Evolutionary conservation across 2,113 vertebrate genomes (phyloP), one percentile per base, ranked within the genome.

Genomic region (Scatophagus argus): DNA sequence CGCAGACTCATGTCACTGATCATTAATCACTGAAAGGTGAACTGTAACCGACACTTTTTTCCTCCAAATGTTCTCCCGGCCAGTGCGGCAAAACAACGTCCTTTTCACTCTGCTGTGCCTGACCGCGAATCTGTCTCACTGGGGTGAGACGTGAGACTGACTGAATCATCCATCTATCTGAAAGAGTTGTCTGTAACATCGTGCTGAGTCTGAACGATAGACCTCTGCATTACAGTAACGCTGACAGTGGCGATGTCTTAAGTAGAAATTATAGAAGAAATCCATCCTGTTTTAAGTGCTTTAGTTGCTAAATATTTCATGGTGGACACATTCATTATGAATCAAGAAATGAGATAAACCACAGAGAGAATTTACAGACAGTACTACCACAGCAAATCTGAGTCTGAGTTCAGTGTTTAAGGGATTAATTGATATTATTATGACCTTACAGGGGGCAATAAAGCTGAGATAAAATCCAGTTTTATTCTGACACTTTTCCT

Each of bases 291-390:
- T 87, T 85, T 62, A 65, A 82, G 68, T 44, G 41, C 64, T 75
- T 77, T 83, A 70, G 55, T 71, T 6, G 0, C 62, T 91, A 29
- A 91, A 93, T 93, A 83, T 87, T 92, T 87, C 32, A 92, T 85
- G n/a, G n/a, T 1, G 39, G 73, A 14, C 29, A 21, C 61, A 85
- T 91, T 44, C 83, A 89, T 89, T 83, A 90, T 92, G 47, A 81
- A 86, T 79, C 49, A 52, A 46, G 74, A 72, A 83, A 61, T 19
- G 3, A 36, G 64, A 43, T 74, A 75, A 78, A 85, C 70, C 60
- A 74, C 70, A 73, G n/a, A 66, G 59, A 84, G 27, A 62, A 80
- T 67, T 73, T 62, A 72, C 32, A 84, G 32, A 72, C 46, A 4
- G 34, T 19, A 2, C 29, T 32, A 49, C 9, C 27, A 25, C 58